Base-by-base conservation (phyloP, 2,888 invertebrate genomes). In the Orgyia antiqua region DNA sequence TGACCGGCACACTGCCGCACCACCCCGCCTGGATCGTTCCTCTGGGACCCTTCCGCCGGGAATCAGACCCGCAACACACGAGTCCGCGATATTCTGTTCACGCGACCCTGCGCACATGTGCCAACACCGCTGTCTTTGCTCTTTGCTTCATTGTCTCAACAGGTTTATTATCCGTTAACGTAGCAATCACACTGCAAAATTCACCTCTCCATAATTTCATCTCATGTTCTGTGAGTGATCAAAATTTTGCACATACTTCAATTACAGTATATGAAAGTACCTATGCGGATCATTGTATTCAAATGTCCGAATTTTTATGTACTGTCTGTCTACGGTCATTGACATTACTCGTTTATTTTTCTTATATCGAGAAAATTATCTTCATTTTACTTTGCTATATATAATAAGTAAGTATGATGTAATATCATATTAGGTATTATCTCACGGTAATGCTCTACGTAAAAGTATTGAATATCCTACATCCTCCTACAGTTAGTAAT, bases 1-100 rank as follows among this genome's bases (percentile, higher is more conserved):
- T 86, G 86, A 83, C 86, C 84, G 86, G 67, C 84, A 63, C 76
- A 84, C 58, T 84, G 80, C 76, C 82, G 82, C 82, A 54, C 63
- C 74, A 68, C 74, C 80, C 83, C 80, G 75, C 78, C 69, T 53
- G 71, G 70, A 68, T 54, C 68, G 60, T 47, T 74, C 79, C 82
- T 75, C 61, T 70, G 79, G 84, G 84, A 82, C 79, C 82, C 76
- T 80, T 71, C 75, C 72, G 66, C 67, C 68, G 75, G 78, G 77
- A 78, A 51, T 56, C 59, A 60, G 76, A 73, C 76, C 75, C 72
- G 62, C 61, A 56, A 51, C 59, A 52, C 57, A 48, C 56, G 47
- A 46, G 33, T 44, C 53, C 45, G 36, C 48, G 48, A 48, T 44
- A 54, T 46, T 52, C 51, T 49, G 57, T 63, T 57, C 70, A 58